Percentiles rank a stretch among this genome's conserved stretches.
phyloP scores from a whole-genome alignment of 2,113 vertebrate species.

The Oryzias celebensis region DNA sequence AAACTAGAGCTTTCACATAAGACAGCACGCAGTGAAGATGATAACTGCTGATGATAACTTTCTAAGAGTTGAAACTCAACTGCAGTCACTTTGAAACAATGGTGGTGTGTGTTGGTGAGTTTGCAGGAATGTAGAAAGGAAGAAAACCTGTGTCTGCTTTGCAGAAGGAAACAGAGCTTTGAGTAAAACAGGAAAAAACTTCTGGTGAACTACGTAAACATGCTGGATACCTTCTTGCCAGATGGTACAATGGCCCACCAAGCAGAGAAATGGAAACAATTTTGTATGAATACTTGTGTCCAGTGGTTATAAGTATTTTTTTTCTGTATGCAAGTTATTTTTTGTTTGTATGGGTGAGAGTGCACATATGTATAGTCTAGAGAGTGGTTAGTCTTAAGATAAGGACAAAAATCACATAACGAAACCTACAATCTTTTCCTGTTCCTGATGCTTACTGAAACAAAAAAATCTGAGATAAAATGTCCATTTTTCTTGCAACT shows the following conservation, averaged over 20 bases:
- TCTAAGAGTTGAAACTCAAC: neutral
- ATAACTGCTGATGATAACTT: slow-evolving; percentile 2
- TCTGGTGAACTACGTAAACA: slow-evolving; percentile 43
- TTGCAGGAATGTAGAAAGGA: slow-evolving; percentile 29
- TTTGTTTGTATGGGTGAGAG: too few species aligned
- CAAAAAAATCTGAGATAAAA: too few species aligned
- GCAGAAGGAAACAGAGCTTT: slow-evolving; percentile 48
- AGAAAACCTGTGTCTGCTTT: slow-evolving; percentile 36
- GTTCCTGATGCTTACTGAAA: too few species aligned
- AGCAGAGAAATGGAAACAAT: neutral
- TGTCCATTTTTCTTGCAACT: too few species aligned
- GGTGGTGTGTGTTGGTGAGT: slow-evolving; percentile 3
- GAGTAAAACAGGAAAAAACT: slow-evolving; percentile 35
- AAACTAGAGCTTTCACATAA: neutral
- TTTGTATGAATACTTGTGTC: slow-evolving; percentile 15
- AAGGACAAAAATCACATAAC: too few species aligned
- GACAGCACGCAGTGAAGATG: slow-evolving; percentile 14
- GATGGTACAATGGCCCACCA: slow-evolving; percentile 2
- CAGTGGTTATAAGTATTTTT: slow-evolving; percentile 11
- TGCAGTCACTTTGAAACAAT: slow-evolving; percentile 26
- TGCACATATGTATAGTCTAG: too few species aligned
- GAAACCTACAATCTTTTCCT: too few species aligned
- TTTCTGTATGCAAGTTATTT: too few species aligned
- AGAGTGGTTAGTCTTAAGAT: too few species aligned
- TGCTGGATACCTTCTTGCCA: slow-evolving; percentile 22